Percentiles rank a stretch among this genome's conserved stretches.
Conservation (phyloP, 1,140 invertebrate species). For the Drosophila fuyamai region DNA sequence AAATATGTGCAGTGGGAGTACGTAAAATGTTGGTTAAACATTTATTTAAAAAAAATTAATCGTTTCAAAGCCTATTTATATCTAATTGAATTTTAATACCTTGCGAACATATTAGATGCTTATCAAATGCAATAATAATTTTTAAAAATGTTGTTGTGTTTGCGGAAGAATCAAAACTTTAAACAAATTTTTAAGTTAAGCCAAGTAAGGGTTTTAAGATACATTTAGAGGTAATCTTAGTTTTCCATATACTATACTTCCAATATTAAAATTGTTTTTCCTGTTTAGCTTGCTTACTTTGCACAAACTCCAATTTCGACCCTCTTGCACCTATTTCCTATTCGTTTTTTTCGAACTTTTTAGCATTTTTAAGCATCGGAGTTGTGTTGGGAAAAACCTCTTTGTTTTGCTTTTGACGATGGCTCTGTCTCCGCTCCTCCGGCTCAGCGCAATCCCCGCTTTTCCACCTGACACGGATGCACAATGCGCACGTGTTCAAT, state of each 20-base stretch:
- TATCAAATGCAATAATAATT: no score
- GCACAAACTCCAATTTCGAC: not conserved
- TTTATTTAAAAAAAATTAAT: no score
- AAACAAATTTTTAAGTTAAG: no score
- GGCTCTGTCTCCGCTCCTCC: slow-evolving; percentile 37
- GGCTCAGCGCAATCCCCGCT: not conserved
- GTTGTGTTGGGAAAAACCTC: slow-evolving; percentile 51
- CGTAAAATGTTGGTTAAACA: not conserved
- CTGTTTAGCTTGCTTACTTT: not conserved
- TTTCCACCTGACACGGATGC: slow-evolving; percentile 32
- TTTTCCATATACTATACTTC: no score
- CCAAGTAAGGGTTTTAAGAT: no score
- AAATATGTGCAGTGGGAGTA: not conserved
- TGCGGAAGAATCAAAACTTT: no score
- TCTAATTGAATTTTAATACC: no score
- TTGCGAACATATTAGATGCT: no score
- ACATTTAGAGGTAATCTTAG: no score
- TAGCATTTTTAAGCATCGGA: slow-evolving; percentile 55
- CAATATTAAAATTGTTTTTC: no score
- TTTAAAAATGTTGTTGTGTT: no score
- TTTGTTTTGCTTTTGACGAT: slow-evolving; percentile 78
- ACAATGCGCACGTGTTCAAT: slow-evolving; percentile 71
- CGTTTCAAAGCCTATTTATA: no score
- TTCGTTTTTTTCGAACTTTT: slow-evolving; percentile 46
- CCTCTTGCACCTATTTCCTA: slow-evolving; percentile 22